phyloP scores from a whole-genome alignment of 2,888 invertebrate species.

The Amphipyra berbera region DNA sequence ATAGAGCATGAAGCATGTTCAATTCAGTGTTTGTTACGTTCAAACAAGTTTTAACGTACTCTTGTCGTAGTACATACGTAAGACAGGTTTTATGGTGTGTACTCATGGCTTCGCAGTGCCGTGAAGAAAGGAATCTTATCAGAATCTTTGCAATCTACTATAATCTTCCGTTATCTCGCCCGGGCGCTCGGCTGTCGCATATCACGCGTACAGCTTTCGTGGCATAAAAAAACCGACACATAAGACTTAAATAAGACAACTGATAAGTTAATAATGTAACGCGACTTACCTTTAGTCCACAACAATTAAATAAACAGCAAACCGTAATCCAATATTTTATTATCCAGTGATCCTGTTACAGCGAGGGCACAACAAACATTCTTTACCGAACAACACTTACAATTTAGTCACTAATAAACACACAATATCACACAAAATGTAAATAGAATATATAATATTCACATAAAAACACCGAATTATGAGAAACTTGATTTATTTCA shows the following conservation, averaged over 20 bases:
- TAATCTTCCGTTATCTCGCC: slow-evolving; percentile 86
- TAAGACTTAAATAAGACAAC: slow-evolving; percentile 34
- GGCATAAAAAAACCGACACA: slow-evolving; percentile 70
- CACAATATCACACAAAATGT: slow-evolving; percentile 77
- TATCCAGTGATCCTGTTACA: slow-evolving; percentile 87
- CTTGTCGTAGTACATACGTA: slow-evolving; percentile 15
- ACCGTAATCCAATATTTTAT: slow-evolving; percentile 87
- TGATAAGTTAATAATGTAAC: slow-evolving; percentile 31
- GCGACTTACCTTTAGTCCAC: slow-evolving; percentile 81
- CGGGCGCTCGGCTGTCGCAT: slow-evolving; percentile 67
- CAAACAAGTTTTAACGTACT: slow-evolving; percentile 36
- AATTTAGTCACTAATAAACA: slow-evolving; percentile 76
- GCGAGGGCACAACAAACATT: slow-evolving; percentile 86
- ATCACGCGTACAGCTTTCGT: slow-evolving; percentile 78
- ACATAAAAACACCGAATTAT: slow-evolving; percentile 78
- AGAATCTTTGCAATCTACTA: slow-evolving; percentile 82
- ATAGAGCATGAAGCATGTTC: slow-evolving; percentile 75
- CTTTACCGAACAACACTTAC: slow-evolving; percentile 75
- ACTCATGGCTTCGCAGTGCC: slow-evolving; percentile 49
- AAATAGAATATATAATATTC: slow-evolving; percentile 68
- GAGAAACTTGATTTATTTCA: slow-evolving; percentile 80
- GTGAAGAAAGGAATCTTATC: slow-evolving; percentile 77
- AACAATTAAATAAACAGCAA: slow-evolving; percentile 81
- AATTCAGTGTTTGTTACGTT: slow-evolving; percentile 51
- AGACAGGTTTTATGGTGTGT: slow-evolving; percentile 43